Percentiles rank a stretch among this genome's conserved stretches.
phyloP scores from a whole-genome alignment of 2,113 vertebrate genomes.

The Anguilla rostrata region DNA sequence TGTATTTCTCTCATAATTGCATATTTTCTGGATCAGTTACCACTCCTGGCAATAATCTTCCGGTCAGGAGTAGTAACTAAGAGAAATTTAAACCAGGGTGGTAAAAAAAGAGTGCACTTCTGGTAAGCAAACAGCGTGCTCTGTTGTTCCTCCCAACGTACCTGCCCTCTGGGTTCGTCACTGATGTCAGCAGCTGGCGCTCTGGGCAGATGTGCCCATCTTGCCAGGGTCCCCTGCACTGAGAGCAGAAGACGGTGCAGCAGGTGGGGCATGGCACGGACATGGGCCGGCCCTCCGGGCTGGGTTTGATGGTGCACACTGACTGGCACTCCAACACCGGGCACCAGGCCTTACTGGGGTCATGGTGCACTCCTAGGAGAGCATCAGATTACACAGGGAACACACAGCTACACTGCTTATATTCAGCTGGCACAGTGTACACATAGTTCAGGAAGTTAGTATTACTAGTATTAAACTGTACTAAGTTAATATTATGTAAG shows the following conservation, averaged over 20 bases:
- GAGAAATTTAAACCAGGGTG: no score
- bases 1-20: no score
- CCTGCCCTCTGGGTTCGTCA: slow-evolving; percentile 68
- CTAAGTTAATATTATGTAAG: no score
- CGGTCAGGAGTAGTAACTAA: no score
- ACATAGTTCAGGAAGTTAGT: background rate
- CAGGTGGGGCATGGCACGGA: slow-evolving; percentile 79
- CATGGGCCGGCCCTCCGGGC: slow-evolving; percentile 63
- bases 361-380: slow-evolving; percentile 84
- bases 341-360: slow-evolving; percentile 87
- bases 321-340: slow-evolving; percentile 85
- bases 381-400: background rate
- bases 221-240: slow-evolving; percentile 82
- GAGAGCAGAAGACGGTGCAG: slow-evolving; percentile 79
- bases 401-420: background rate
- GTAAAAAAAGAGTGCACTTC: background rate
- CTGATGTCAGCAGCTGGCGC: slow-evolving; percentile 57
- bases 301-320: slow-evolving; percentile 69
- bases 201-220: slow-evolving; percentile 71
- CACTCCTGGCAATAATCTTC: no score
- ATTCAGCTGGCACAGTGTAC: background rate
- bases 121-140: background rate
- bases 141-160: slow-evolving; percentile 57
- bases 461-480: no score
- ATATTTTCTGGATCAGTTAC: no score